Evolutionary conservation across 2,797 vertebrate species (phyloP), one percentile per base, ranked within the genome.

Genomic region (Chromobotia macracanthus): DNA sequence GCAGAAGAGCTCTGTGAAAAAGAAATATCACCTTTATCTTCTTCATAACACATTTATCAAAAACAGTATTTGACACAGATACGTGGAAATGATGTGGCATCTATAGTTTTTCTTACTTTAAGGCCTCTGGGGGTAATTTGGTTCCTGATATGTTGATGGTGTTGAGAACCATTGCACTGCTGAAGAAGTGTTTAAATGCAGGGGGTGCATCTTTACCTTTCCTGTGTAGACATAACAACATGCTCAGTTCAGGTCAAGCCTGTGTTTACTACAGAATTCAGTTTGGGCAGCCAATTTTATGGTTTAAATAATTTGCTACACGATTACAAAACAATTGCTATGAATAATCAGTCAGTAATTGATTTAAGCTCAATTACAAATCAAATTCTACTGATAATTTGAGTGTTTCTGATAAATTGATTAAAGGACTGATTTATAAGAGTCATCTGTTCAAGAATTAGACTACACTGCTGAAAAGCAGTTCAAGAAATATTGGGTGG

Each of bases 171-270:
- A 95, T 82, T 19, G 94, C 96, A 69, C 96, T 97, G 90, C 97
- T 98, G 89, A 99, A 99, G 91, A 97, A 99, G 86, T 97, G 96
- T 90, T 98, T 98, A 89, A 98, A 99, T 1, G 97, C 96, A 0
- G 94, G 95, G 46, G 96, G 95, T 1, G 97, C 93, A 81, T 99
- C 97, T 92, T 97, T 98, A 77, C 96, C 95, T 93, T 98, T 98
- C 89, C 97, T 99, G 89, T n/a, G 23, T n/a, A 13, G 44, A 71
- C 56, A 76, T 50, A 75, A 48, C 72, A 31, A 23, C 13, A 79
- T 21, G 85, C 71, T n/a, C n/a, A n/a, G n/a, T n/a, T 13, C n/a
- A 5, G 21, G 38, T 56, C 5, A 51, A 58, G 61, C 46, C 35
- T 8, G 35, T 38, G 35, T 38, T 38, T 38, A 38, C 35, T 38